Percentiles rank a stretch among this genome's conserved stretches.
phyloP scores from a whole-genome alignment of 2,113 vertebrate genomes.

The Marmota monax region DNA sequence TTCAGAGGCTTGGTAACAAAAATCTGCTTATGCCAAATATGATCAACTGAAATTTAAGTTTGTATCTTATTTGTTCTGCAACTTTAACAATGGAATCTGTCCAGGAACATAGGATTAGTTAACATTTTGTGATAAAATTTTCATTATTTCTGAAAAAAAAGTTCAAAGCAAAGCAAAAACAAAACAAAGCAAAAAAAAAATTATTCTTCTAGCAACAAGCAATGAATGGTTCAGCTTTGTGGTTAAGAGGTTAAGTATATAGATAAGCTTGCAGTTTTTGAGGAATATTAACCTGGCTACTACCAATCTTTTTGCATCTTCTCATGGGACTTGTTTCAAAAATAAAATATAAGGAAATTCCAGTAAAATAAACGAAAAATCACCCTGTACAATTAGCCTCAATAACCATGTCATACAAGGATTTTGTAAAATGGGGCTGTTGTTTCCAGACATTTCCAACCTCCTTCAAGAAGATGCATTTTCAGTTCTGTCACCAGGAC shows the following conservation, averaged over 20 bases:
- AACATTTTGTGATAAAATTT: neutral
- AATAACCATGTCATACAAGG: neutral
- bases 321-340: neutral
- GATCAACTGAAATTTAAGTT: neutral
- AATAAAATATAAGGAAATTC: neutral
- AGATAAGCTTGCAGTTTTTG: neutral
- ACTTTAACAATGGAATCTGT: constrained; percentile 24
- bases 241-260: neutral
- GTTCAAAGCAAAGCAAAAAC: neutral
- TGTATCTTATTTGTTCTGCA: constrained; percentile 11
- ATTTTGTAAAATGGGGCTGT: neutral
- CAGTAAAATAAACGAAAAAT: constrained; percentile 16
- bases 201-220: neutral
- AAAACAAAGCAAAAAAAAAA: neutral
- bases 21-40: neutral
- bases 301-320: neutral
- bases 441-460: neutral
- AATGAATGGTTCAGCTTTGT: neutral
- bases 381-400: neutral
- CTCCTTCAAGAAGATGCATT: neutral
- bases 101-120: neutral
- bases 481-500: neutral
- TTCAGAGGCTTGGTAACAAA: neutral
- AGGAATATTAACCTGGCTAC: neutral
- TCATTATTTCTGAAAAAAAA: constrained; percentile 28